Evolutionary conservation across 2,888 invertebrate species (phyloP), one percentile per base, ranked within the genome.

Genomic region (Eilema sororculum): DNA sequence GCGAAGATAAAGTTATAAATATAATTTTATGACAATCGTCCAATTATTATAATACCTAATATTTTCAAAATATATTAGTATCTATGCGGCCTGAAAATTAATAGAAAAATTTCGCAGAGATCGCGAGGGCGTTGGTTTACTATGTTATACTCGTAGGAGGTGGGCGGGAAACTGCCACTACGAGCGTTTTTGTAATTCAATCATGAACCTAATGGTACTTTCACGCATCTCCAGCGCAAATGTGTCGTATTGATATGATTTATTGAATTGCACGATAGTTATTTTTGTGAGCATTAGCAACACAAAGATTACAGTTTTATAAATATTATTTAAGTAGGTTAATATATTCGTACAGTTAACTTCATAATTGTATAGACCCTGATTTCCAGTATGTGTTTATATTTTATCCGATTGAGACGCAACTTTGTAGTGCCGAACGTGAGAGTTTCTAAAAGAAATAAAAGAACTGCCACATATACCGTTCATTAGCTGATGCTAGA

Each of bases 91-190:
- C 37, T 52, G 41, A 61, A 69, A 64, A 37, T 68, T 52, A 33
- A 52, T 37, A 61, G 56, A 37, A 65, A 4, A 60, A 25, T 33
- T 30, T 30, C 13, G 65, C 30, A 24, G 61, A 63, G 57, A 66
- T 24, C 41, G 66, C 62, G 70, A 67, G 58, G 66, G 70, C 65
- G 70, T 62, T 67, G 58, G 58, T 70, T 70, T 70, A 70, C 70
- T 70, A 62, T 67, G 22, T 57, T 58, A 46, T 57, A 66, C 66
- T 66, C 66, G 62, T 67, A 63, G 28, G 63, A 66, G 28, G 70
- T 70, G 70, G 66, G 66, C 70, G 70, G 28, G 60, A n/a, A 61
- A 69, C 52, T 61, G 61, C 64, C 69, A 65, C 66, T 41, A 70
- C 66, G 41, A 62, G 63, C 62, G 62, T 70, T 70, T 57, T 63